Evolutionary conservation across 2,888 invertebrate genomes (phyloP), one percentile per base, ranked within the genome.

Genomic region (Acrobasis consociella): DNA sequence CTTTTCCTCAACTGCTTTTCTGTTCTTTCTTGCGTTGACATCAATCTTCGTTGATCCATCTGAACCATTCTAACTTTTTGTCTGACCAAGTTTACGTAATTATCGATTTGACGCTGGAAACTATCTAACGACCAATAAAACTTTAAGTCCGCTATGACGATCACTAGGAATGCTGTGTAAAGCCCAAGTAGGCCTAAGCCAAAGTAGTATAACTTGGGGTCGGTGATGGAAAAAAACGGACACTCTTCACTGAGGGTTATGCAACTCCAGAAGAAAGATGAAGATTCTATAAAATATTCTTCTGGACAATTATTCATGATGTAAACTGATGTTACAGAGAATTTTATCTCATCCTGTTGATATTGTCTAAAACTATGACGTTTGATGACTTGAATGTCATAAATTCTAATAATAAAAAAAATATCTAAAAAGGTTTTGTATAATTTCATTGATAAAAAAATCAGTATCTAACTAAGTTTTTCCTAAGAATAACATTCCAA

Each of bases 231-330:
- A 59, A 81, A 77, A 64, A 89, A 84, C 2, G 85, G 82, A 62
- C 90, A 92, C 1, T 87, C 83, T 7, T 86, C 74, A 42, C 72
- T 77, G 0, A 87, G 67, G 7, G 82, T 87, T 52, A 91, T 22
- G 53, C 89, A 91, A 65, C 70, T 80, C 91, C 89, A 91, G 67
- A 91, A 86, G 66, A 84, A 86, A 13, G 88, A 84, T 22, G 74
- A 68, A n/a, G 77, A 72, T 49, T 59, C 62, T 22, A 64, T 64
- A 64, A 62, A 59, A 59, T 69, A 71, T 62, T 71, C 65, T 63
- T 69, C 58, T 39, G 9, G 16, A 42, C 22, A 56, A 56, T 55
- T 16, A 55, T 22, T 42, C 56, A 56, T 56, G 64, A 67, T 68
- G 60, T 63, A n/a, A 42, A 22, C 42, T 55, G 53, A 58, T 60